Percentiles rank a stretch among this genome's conserved stretches.
Conservation (phyloP, 2,888 invertebrate species). For the Gymnosoma rotundatum region DNA sequence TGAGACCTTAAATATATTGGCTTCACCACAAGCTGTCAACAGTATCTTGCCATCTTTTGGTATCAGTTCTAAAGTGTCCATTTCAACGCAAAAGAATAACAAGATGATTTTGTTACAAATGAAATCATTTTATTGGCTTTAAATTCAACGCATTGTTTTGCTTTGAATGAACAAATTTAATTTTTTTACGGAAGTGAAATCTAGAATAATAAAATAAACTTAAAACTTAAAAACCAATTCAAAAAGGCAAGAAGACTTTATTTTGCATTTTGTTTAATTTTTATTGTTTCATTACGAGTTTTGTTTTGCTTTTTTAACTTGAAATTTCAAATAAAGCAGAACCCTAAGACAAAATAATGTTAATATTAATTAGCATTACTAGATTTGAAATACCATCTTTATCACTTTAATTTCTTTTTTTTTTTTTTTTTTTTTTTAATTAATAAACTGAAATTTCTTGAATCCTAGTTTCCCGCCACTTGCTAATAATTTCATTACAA, state of each 20-base stretch:
- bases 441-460: too few species aligned
- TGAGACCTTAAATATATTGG: slow-evolving; percentile 61
- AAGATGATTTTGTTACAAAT: slow-evolving; percentile 58
- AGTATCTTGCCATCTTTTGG: slow-evolving; percentile 59
- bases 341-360: too few species aligned
- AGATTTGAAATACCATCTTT: too few species aligned
- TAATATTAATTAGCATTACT: too few species aligned
- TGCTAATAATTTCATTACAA: too few species aligned
- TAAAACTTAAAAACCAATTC: slow-evolving; percentile 72
- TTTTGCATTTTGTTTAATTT: slow-evolving; percentile 25
- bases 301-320: neutral
- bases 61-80: slow-evolving; percentile 52
- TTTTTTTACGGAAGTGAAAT: slow-evolving; percentile 24
- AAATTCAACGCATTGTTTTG: slow-evolving; percentile 74
- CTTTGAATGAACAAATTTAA: slow-evolving; percentile 47
- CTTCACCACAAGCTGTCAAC: slow-evolving; percentile 72
- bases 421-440: too few species aligned
- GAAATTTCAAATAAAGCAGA: too few species aligned
- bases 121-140: slow-evolving; percentile 81
- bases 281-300: slow-evolving; percentile 8
- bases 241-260: slow-evolving; percentile 12
- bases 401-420: too few species aligned
- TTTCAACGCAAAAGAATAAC: slow-evolving; percentile 35
- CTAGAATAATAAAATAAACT: slow-evolving; percentile 76
- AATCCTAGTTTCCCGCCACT: too few species aligned